Base-by-base conservation (phyloP, 2,797 vertebrate species). In the Mastacembelus armatus region DNA sequence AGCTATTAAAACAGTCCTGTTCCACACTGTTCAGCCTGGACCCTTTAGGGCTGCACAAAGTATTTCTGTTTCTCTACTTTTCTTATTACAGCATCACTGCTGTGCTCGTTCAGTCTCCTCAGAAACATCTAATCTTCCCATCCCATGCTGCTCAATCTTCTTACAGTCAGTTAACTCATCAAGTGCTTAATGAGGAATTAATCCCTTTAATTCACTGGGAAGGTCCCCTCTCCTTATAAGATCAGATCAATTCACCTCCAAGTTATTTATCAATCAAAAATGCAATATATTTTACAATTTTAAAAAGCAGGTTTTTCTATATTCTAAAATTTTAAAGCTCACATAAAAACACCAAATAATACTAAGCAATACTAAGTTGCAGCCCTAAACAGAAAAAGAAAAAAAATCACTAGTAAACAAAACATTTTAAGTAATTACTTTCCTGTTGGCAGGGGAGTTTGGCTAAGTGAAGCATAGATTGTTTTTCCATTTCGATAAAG, bases 111-210 rank as follows among this genome's bases (percentile, higher is more conserved):
- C 42, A 54, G 19, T 22, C 57, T 62, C 70, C 47, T 65, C 66
- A 71, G 63, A 80, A 54, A 26, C 38, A 22, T 76, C 65, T 88
- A 82, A 90, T 89, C 84, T 77, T 42, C 72, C 83, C 81, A 70
- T 77, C 74, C 71, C 77, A 52, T 35, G 68, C 80, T 55, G 73
- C 38, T 85, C 81, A 54, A 67, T 75, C 68, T 56, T 61, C 72
- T 50, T 61, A 32, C 54, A 51, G 80, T 55, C 81, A 80, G 72
- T 85, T 88, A 88, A 85, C 78, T 77, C 78, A 40, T 70, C 74
- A 74, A 66, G 82, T 58, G 33, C 67, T 88, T 85, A 86, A 90
- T 84, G 65, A 80, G 71, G 85, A 90, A 85, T 63, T 21, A 89
- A 88, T 89, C 83, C 72, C 27, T 81, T 59, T 82, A 84, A 88